These are phyloP conservation scores for Spilogale gracilis DNA, from an alignment of 2,113 vertebrate species.

Conservation along the genomic window DNA sequence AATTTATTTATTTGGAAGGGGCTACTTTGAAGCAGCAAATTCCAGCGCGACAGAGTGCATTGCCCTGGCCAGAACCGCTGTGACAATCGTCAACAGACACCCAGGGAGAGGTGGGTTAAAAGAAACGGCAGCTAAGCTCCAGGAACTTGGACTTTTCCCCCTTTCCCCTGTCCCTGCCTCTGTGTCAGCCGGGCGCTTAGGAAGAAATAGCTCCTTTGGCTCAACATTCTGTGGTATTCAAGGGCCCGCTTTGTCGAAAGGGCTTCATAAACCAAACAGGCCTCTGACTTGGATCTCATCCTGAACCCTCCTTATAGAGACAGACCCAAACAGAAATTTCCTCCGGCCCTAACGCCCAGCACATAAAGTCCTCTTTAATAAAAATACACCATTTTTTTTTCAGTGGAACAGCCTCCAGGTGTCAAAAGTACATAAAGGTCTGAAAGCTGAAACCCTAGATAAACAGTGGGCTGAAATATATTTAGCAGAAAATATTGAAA, in stretches of 20 bases:
- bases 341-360: conserved; percentile 57
- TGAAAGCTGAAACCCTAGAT: conserved; percentile 72
- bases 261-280: conserved; percentile 61
- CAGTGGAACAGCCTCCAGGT: conserved; percentile 69
- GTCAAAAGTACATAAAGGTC: conserved; percentile 73
- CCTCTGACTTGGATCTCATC: conserved; percentile 67
- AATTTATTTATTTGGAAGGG: conserved; percentile 83
- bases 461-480: conserved; percentile 74
- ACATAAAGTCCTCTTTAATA: conserved; percentile 71
- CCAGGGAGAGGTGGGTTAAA: conserved; percentile 87
- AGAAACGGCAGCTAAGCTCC: conserved; percentile 80
- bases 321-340: conserved; percentile 71
- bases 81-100: conserved; percentile 85
- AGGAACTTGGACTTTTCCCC: conserved; percentile 47
- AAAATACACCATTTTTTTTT: conserved; percentile 62
- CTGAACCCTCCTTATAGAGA: conserved; percentile 74
- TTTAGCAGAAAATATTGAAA: conserved; percentile 82
- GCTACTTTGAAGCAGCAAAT: conserved; percentile 87
- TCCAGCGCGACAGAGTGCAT: conserved; percentile 80
- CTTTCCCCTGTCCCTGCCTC: not conserved
- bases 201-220: conserved; percentile 77
- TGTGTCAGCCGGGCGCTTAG: conserved; percentile 47
- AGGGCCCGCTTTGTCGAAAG: conserved; percentile 67
- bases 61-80: conserved; percentile 85
- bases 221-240: conserved; percentile 48